Base-by-base conservation (phyloP, 2,888 invertebrate species). In the Acronicta aceris region DNA sequence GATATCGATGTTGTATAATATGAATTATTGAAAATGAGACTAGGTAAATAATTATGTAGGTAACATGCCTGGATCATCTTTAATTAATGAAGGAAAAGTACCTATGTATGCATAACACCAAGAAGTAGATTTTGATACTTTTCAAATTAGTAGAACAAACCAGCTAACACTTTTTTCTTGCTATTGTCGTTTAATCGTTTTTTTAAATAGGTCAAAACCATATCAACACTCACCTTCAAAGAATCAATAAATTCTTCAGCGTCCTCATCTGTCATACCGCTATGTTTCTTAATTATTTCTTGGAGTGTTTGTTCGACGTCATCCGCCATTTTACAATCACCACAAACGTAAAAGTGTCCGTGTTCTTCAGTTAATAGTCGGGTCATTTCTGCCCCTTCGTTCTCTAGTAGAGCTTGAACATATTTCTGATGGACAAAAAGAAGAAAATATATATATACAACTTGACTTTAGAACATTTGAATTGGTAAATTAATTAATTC, bases 261-360 rank as follows among this genome's bases (percentile, higher is more conserved):
- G 88, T 98, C 97, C 61, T 96, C 95, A 54, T 97, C 96, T 6
- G 95, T 94, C 96, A 98, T 96, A 70, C 95, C 92, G 46, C 97
- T 97, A 80, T 95, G 86, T 64, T 80, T 80, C 84, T 96, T 96
- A 52, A 98, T 95, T 53, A 98, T 97, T 69, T 95, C 95, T 90
- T 98, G 97, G 58, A 99, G 93, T 41, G 97, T 98, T 85, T 98
- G 97, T 88, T 98, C 98, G 8, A 99, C 99, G 88, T 98, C 98
- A 86, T 98, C 98, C 0, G 99, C 99, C 99, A 99, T 99, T 65
- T 98, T 98, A 80, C 98, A 98, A 91, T 99, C 99, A 10, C 99
- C 99, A 82, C 99, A 99, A 0, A 99, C 98, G 85, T 98, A 99
- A 84, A 99, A 97, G 86, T 99, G 98, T 0, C 98, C 99, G 55